Base-by-base conservation (phyloP, 2,888 invertebrate genomes). In the Pasiphila rectangulata region DNA sequence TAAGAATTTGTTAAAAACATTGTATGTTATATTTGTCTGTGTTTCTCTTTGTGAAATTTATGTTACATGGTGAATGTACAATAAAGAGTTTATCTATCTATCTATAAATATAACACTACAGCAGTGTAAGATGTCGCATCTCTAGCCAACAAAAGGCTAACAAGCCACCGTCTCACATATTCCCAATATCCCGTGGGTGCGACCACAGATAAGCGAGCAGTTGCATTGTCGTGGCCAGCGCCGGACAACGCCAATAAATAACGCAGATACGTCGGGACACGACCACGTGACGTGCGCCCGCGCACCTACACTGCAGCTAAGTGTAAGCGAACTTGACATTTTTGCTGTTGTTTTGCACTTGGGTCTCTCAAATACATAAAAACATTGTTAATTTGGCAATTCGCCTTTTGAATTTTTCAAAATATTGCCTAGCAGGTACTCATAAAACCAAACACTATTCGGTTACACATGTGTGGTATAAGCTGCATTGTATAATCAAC, bases 201-300 rank as follows among this genome's bases (percentile, higher is more conserved):
- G n/a, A 24, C 39, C 36, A 51, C 39, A 47, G 51, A 51, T 46
- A 45, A 41, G 17, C 17, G 4, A 45, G 27, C 37, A 50, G 50
- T 45, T 53, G 53, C 59, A 62, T 65, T 70, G 79, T 83, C 82
- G 80, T 72, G 76, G 56, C 57, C 58, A 59, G 57, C 61, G 73
- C 72, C 75, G 79, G 76, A 79, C 83, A 78, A 72, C 69, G 75
- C 67, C 80, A 82, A 85, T 85, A 86, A 86, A 86, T 85, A 84
- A 86, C 71, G 71, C 73, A 80, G 85, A 86, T 86, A 86, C 79
- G 78, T 80, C 71, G 75, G 72, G 63, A 83, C 85, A 83, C 82
- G 81, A 74, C 72, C 80, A 72, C 64, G 74, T 79, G 84, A 84
- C 82, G 69, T 74, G 76, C 75, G 75, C 78, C 65, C 67, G 77